Evolutionary conservation across 2,113 vertebrate genomes (phyloP).

Genomic region (Chelonoidis abingdonii): DNA sequence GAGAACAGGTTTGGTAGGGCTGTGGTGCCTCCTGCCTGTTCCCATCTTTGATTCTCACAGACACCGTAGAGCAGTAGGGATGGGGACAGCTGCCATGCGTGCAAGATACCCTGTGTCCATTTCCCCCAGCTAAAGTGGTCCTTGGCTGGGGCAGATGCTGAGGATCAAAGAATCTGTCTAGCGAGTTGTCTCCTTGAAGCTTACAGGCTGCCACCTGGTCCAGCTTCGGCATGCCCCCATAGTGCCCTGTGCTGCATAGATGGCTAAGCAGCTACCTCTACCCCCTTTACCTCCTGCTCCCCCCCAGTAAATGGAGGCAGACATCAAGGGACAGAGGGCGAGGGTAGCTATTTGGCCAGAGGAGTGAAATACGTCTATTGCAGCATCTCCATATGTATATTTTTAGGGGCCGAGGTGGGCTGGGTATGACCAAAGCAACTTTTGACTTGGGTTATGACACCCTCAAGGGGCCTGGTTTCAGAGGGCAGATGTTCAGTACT

Average conservation of each 20-base stretch:
- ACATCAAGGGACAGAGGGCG: not conserved
- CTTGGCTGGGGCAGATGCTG: not conserved
- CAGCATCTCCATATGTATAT: not conserved
- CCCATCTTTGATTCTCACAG: not conserved
- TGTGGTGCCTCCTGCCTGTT: not conserved
- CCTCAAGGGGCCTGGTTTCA: not conserved
- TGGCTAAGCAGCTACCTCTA: not conserved
- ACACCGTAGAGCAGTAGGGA: not conserved
- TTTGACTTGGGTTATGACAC: not conserved
- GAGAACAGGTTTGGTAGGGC: not conserved
- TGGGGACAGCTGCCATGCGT: not conserved
- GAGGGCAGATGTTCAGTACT: not conserved
- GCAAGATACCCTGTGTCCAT: not conserved
- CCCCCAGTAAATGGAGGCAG: not conserved
- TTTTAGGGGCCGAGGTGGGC: not conserved
- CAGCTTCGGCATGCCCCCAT: not conserved
- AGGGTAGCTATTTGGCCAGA: rapidly evolving
- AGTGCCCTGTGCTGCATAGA: rapidly evolving
- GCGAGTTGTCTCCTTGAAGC: not conserved
- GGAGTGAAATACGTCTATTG: rapidly evolving
- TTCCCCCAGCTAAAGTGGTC: not conserved
- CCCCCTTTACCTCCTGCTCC: not conserved
- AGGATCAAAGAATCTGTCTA: not conserved
- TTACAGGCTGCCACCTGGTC: not conserved
- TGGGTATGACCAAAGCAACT: not conserved